Evolutionary conservation across 2,113 vertebrate species (phyloP), one percentile per base, ranked within the genome.

Genomic region (Gobiocypris rarus): DNA sequence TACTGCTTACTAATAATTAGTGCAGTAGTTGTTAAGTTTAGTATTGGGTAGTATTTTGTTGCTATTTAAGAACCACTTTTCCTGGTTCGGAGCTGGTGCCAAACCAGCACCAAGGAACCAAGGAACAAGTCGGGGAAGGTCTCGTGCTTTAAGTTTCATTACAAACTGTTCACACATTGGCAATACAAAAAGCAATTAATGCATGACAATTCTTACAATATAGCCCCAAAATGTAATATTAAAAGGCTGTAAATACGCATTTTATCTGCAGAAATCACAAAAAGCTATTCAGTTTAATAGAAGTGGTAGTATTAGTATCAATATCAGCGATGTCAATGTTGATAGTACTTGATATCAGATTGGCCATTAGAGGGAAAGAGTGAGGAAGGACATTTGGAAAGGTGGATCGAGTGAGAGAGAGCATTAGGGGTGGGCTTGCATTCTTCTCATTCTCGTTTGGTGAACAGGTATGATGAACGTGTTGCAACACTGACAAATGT

Each of bases 391-490:
- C 26, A n/a, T 43, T 41, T 59, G 52, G 9, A n/a, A 19, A 52
- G 15, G 15, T 58, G 10, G 28, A 76, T 9, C 41, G 69, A 26
- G 22, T 7, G 3, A 75, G 73, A 77, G 9, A 70, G 34, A 22
- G 52, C 0, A 2, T 61, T 59, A 15, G 17, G 3, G 63, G 9
- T 9, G 24, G 26, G 31, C 43, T 69, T 43, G 38, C 22, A 75
- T 76, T 84, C 17, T 73, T 84, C 17, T 84, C 38, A 71, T 54
- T 48, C 65, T 17, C 4, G 48, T 52, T 43, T 69, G n/a, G 63
- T 73, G 54, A 73, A 71, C 41, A 70, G 10, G 28, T 56, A 79
- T 34, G 48, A 50, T 24, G 22, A 71, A 80, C 43, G 11, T 67
- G 43, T 69, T 84, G 9, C 54, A 71, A 59, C 73, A 77, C 10